Percentiles rank a stretch among this genome's conserved stretches.
Evolutionary conservation across 2,113 vertebrate genomes (phyloP).

Genomic region (Gulo gulo): DNA sequence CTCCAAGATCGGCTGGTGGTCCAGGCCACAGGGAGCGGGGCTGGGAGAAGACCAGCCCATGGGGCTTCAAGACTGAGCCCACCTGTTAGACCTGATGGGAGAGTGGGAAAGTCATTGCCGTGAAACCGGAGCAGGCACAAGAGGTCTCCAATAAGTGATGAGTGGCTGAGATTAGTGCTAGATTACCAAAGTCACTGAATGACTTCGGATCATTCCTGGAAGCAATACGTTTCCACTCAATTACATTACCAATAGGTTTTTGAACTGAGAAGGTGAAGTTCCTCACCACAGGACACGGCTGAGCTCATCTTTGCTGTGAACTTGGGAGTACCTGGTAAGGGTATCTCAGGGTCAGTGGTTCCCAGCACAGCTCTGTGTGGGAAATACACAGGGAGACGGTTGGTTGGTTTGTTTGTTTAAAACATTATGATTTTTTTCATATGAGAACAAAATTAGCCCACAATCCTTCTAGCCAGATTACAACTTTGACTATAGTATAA

Average conservation of each 20-base stretch:
- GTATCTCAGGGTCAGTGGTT: neutral
- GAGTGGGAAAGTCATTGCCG: rapidly evolving
- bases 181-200: neutral
- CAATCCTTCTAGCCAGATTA: neutral
- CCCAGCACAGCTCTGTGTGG: neutral
- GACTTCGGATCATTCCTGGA: neutral
- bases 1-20: neutral
- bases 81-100: neutral
- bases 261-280: neutral
- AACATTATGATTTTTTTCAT: neutral
- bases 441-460: neutral
- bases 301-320: neutral
- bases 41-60: neutral
- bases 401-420: neutral
- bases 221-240: too few species aligned
- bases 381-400: neutral
- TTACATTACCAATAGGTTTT: neutral
- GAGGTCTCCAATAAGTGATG: too few species aligned
- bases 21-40: neutral
- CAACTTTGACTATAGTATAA: neutral
- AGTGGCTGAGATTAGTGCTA: neutral
- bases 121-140: rapidly evolving
- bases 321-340: neutral
- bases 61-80: neutral
- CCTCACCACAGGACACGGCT: rapidly evolving